A percentile compares a stretch with the other conserved stretches of the same genome.
phyloP scores from a whole-genome alignment of 2,113 vertebrate genomes.

The Platysteira castanea region DNA sequence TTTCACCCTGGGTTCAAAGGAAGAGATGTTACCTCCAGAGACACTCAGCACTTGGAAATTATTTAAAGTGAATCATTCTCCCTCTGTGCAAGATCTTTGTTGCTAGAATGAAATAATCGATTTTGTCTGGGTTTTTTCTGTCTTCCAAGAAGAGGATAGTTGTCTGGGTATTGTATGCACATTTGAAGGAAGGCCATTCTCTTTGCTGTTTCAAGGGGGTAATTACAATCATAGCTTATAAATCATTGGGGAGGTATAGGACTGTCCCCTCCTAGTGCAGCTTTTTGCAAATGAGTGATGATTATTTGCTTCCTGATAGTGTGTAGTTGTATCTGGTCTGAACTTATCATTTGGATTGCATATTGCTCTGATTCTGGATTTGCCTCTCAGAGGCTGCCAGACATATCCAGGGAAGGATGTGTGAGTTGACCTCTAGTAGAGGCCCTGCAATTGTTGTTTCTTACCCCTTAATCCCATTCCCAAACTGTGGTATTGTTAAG shows the following conservation, averaged over 20 bases:
- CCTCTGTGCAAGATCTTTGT: slow-evolving; percentile 47
- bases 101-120: slow-evolving; percentile 47
- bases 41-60: neutral
- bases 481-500: neutral
- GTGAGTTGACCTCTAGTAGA: slow-evolving; percentile 62
- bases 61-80: slow-evolving; percentile 27
- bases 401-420: slow-evolving; percentile 24
- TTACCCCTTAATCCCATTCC: slow-evolving; percentile 1
- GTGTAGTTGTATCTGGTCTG: slow-evolving; percentile 59
- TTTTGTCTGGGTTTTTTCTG: neutral
- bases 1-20: neutral
- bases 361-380: slow-evolving; percentile 61
- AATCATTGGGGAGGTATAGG: slow-evolving; percentile 54
- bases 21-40: neutral
- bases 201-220: slow-evolving; percentile 57
- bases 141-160: slow-evolving; percentile 13
- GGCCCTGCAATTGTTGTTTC: slow-evolving; percentile 7
- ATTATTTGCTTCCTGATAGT: slow-evolving; percentile 45
- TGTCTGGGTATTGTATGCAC: neutral
- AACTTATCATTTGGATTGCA: slow-evolving; percentile 48
- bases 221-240: slow-evolving; percentile 68
- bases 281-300: slow-evolving; percentile 50
- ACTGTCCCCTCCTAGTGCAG: slow-evolving; percentile 51
- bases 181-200: slow-evolving; percentile 55
- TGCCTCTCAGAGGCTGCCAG: slow-evolving; percentile 58